Evolutionary conservation across 2,797 vertebrate genomes (phyloP).

Genomic region (Melanotaenia boesemani): DNA sequence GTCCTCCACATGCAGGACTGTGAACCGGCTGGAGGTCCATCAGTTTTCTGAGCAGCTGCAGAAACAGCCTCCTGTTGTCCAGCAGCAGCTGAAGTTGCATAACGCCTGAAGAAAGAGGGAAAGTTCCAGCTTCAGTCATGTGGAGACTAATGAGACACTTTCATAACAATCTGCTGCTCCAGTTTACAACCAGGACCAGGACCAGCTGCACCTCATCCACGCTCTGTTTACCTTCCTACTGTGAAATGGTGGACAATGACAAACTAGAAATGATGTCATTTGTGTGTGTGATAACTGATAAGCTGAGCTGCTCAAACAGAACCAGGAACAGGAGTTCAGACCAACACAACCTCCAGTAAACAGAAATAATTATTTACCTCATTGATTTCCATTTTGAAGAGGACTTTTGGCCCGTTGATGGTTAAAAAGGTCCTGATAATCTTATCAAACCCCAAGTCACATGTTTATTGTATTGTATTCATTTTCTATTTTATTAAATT

Average conservation of each 20-base stretch:
- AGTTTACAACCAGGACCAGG: constrained; percentile 13
- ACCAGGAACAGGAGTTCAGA: too few species aligned
- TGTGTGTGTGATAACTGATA: neutral
- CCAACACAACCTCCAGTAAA: too few species aligned
- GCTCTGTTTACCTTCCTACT: neutral
- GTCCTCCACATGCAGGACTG: neutral
- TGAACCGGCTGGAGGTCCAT: neutral
- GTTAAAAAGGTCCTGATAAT: too few species aligned
- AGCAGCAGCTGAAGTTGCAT: constrained; percentile 35
- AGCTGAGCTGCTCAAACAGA: too few species aligned
- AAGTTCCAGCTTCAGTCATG: constrained; percentile 42
- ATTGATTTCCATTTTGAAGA: too few species aligned
- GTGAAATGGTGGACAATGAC: too few species aligned
- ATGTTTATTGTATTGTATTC: too few species aligned
- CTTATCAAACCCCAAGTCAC: too few species aligned
- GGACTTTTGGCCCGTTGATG: too few species aligned
- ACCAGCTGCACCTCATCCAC: neutral
- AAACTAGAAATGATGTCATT: neutral
- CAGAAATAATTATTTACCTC: too few species aligned
- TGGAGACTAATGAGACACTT: constrained; percentile 50
- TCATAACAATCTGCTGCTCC: constrained; percentile 28
- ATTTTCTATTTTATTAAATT: too few species aligned
- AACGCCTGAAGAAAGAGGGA: constrained; percentile 27
- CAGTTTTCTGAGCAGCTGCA: neutral
- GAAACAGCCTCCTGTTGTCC: neutral